A percentile compares a stretch with the other conserved stretches of the same genome.
These are phyloP conservation scores for Drosophila subpulchrella DNA, from an alignment of 1,140 invertebrate species.

Conservation along the genomic window DNA sequence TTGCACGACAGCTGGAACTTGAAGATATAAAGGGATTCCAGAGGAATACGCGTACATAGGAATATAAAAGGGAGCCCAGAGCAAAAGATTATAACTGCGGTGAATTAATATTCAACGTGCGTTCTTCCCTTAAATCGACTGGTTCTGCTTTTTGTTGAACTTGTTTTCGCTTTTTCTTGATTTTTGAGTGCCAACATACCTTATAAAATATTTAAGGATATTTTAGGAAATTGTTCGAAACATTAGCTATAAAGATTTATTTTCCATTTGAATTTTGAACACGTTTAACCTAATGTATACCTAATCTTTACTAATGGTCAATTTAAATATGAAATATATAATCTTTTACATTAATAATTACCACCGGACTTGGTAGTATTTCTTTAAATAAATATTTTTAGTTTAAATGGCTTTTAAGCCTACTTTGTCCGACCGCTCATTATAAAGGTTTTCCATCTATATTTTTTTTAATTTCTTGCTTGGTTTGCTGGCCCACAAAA, in stretches of 20 bases:
- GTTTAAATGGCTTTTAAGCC: background rate
- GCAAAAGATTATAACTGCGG: conserved; percentile 14
- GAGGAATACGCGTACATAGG: conserved; percentile 3
- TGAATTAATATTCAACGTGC: conserved; percentile 64
- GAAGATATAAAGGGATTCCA: conserved; percentile 25
- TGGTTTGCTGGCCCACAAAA: conserved; percentile 27
- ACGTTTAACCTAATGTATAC: too few relatives aligned
- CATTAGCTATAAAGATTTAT: too few relatives aligned
- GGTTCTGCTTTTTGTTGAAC: conserved; percentile 5
- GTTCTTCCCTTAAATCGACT: conserved; percentile 25
- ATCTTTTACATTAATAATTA: too few relatives aligned
- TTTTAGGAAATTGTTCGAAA: background rate
- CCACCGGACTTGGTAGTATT: too few relatives aligned
- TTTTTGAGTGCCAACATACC: background rate
- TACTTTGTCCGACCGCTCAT: conserved; percentile 13
- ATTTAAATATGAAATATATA: too few relatives aligned
- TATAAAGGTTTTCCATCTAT: conserved; percentile 6
- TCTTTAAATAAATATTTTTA: background rate
- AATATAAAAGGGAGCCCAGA: conserved; percentile 1
- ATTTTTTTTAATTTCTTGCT: conserved; percentile 21
- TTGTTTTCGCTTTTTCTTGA: conserved; percentile 28
- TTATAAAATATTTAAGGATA: background rate
- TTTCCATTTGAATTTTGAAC: too few relatives aligned
- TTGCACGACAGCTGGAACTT: conserved; percentile 44
- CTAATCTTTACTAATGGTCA: too few relatives aligned